Evolutionary conservation across 1,140 invertebrate genomes (phyloP), one percentile per base, ranked within the genome.

Genomic region (Trachymyrmex septentrionalis): DNA sequence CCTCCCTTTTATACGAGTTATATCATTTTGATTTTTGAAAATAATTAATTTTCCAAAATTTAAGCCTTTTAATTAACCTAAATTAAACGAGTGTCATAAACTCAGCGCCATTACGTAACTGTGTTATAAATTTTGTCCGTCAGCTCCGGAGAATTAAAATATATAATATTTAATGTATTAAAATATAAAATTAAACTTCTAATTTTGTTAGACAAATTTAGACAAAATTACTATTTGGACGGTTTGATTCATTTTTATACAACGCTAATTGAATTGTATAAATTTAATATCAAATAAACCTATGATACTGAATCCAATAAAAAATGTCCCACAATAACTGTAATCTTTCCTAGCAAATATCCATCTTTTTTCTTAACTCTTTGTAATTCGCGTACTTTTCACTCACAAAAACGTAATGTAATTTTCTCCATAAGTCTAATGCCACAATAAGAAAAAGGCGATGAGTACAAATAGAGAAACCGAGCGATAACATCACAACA

Each of bases 331-430:
- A n/a, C 38, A 59, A 72, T 82, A 72, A 30, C 38, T 48, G 16
- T 44, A 61, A 82, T 38, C 12, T 34, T 72, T 73, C 55, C 24
- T 82, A 55, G 9, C 53, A 72, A 59, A 82, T 72, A 72, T 73
- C 1, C 34, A 59, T 50, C 34, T 82, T 82, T 73, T 73, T 72
- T 81, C 76, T 48, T 73, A 89, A 71, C 63, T 61, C 85, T 76
- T 75, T 77, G 75, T 81, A 76, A 66, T 27, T 16, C 38, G 3
- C 38, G 12, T 21, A 24, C 77, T 50, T 71, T 63, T 57, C 86
- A 61, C 4, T 16, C 12, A 7, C 21, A 21, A 24, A 71, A 71
- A 44, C 34, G n/a, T n/a, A n/a, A 44, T 44, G 38, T 44, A 44
- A 44, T 44, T 44, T 10, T 44, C 38, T 44, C 2, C 38, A 19